A percentile compares a stretch with the other conserved stretches of the same genome.
phyloP scores from a whole-genome alignment of 2,888 invertebrate species.

The Brachynemurus nebulosus region DNA sequence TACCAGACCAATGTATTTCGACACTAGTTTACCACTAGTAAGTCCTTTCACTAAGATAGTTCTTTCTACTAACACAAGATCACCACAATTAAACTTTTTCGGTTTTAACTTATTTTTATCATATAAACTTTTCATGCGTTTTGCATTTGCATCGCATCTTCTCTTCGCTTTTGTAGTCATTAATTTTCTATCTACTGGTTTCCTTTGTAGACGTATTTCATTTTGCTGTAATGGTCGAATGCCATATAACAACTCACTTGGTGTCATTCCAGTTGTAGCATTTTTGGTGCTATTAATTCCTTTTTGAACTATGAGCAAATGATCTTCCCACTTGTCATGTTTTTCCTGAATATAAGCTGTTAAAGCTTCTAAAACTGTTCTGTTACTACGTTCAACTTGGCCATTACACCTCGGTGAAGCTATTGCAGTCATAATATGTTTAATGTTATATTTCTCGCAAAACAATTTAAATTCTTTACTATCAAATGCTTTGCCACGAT shows the following conservation, averaged over 20 bases:
- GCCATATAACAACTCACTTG: slow-evolving; percentile 17
- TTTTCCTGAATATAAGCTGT: slow-evolving; percentile 9
- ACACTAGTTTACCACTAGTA: slow-evolving; percentile 14
- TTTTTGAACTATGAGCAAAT: slow-evolving; percentile 14
- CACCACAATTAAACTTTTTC: too few relatives aligned
- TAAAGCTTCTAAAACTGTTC: slow-evolving; percentile 13
- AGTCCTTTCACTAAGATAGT: slow-evolving; percentile 12
- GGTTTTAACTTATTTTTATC: too few relatives aligned
- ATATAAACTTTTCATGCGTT: too few relatives aligned
- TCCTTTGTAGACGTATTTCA: too few relatives aligned
- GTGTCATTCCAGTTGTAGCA: slow-evolving; percentile 15
- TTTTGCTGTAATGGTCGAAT: too few relatives aligned
- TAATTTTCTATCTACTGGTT: neutral
- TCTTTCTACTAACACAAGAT: too few relatives aligned
- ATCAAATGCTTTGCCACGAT: slow-evolving; percentile 1
- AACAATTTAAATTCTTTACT: neutral
- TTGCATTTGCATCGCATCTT: slow-evolving; percentile 1
- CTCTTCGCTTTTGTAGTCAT: neutral
- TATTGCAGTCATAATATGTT: neutral
- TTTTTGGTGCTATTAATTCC: slow-evolving; percentile 16
- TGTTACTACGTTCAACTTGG: neutral
- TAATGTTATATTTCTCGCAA: neutral
- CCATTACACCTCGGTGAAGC: neutral
- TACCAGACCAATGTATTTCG: slow-evolving; percentile 14
- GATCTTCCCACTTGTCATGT: too few relatives aligned